A percentile compares a stretch with the other conserved stretches of the same genome.
These are phyloP conservation scores for Helobdella robusta DNA, from an alignment of 2,888 invertebrate genomes.

Conservation along the genomic window DNA sequence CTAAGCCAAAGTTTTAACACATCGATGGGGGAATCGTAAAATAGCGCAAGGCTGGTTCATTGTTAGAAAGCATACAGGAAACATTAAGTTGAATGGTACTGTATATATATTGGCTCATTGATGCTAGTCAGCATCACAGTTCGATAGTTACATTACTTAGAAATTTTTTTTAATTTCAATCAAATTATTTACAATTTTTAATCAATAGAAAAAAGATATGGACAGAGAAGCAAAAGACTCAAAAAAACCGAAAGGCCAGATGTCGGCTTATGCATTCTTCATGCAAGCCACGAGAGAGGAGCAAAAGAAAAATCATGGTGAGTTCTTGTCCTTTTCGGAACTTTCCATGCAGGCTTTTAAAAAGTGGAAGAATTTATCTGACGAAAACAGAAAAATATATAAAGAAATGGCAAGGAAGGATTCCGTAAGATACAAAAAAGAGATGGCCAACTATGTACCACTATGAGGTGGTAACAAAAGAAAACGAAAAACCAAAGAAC, in stretches of 20 bases:
- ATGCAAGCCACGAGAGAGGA: conserved; percentile 20
- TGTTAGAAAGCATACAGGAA: no score
- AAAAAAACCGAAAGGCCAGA: conserved; percentile 15
- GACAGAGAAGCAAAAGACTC: conserved; percentile 18
- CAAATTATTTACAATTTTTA: no score
- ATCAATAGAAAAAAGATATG: no score
- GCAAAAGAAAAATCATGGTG: conserved; percentile 16
- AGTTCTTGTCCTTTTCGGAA: background rate
- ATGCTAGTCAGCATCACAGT: no score
- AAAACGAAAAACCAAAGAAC: conserved; percentile 78
- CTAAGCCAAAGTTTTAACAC: no score
- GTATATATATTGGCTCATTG: no score
- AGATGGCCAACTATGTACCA: conserved; percentile 22
- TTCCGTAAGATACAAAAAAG: conserved; percentile 20
- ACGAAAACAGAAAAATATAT: conserved; percentile 23
- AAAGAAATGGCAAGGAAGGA: conserved; percentile 20
- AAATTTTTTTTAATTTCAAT: no score
- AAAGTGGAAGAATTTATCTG: conserved; percentile 18
- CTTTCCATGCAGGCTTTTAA: conserved; percentile 14
- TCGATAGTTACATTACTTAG: no score
- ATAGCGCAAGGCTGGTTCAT: no score
- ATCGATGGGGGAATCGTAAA: no score
- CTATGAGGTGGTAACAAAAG: conserved; percentile 60
- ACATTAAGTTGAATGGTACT: no score
- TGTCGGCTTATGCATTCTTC: conserved; percentile 21